A percentile compares a stretch with the other conserved stretches of the same genome.
Conservation (phyloP, 2,888 invertebrate species). For the Nebria brevicollis region DNA sequence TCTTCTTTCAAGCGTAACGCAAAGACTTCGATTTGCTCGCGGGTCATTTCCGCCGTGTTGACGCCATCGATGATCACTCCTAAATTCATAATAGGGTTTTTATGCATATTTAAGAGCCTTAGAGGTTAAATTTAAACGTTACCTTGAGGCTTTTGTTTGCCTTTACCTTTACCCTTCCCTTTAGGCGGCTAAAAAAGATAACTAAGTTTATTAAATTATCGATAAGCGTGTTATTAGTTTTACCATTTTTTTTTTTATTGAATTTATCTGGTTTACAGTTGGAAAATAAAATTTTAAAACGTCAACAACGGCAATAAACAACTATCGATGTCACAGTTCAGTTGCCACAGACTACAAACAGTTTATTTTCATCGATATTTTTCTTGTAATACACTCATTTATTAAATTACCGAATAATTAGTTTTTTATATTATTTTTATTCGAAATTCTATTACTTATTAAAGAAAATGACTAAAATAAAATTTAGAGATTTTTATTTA, state of each 20-base stretch:
- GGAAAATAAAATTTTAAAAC: slow-evolving; percentile 11
- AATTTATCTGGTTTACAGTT: slow-evolving; percentile 12
- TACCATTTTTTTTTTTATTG: slow-evolving; percentile 41
- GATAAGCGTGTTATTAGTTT: not conserved
- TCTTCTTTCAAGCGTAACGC: slow-evolving; percentile 87
- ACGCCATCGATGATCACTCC: slow-evolving; percentile 81
- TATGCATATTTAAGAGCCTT: slow-evolving; percentile 7
- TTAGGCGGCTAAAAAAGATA: slow-evolving; percentile 51
- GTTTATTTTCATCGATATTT: not conserved
- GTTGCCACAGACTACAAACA: slow-evolving; percentile 3
- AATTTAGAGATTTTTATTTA: not conserved
- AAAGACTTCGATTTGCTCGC: slow-evolving; percentile 92
- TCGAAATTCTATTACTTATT: too few relatives aligned
- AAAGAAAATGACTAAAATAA: too few relatives aligned
- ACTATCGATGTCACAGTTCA: slow-evolving; percentile 29
- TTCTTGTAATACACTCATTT: too few relatives aligned
- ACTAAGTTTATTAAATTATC: not conserved
- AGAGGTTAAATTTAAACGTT: slow-evolving; percentile 21
- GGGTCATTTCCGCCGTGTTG: slow-evolving; percentile 90
- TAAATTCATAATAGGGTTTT: slow-evolving; percentile 22
- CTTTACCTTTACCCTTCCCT: slow-evolving; percentile 49
- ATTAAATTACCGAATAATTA: too few relatives aligned
- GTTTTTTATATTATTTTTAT: too few relatives aligned
- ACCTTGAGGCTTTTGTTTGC: slow-evolving; percentile 41
- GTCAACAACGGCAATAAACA: slow-evolving; percentile 17